phyloP scores from a whole-genome alignment of 2,113 vertebrate species.

The Syngnathus scovelli region DNA sequence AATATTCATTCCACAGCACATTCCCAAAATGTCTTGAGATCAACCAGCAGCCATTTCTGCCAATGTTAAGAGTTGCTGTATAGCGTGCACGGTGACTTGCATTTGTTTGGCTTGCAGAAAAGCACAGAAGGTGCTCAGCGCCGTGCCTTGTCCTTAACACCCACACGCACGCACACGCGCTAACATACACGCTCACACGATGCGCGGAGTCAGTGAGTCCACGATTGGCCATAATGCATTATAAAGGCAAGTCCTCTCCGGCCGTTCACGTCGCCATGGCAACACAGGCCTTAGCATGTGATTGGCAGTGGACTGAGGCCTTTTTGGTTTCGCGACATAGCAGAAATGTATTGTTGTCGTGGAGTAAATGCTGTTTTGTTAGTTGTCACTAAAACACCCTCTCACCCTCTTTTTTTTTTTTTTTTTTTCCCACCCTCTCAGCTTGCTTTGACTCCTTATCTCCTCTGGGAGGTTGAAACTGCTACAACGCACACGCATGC shows the following conservation, averaged over 20 bases:
- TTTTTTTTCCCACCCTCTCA: neutral
- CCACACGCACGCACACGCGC: conserved; percentile 30
- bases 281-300: conserved; percentile 46
- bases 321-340: conserved; percentile 18
- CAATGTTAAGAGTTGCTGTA: neutral
- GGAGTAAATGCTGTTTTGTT: neutral
- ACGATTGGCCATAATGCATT: conserved; percentile 23
- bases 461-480: neutral
- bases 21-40: neutral
- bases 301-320: conserved; percentile 30
- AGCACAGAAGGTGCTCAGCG: conserved; percentile 62
- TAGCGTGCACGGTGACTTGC: conserved; percentile 10
- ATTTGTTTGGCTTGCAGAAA: conserved; percentile 34
- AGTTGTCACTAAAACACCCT: neutral
- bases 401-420: too few relatives aligned
- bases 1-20: neutral
- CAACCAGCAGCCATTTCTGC: neutral
- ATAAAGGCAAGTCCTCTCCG: conserved; percentile 34
- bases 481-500: neutral
- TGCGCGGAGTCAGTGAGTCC: conserved; percentile 39
- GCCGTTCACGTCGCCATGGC: conserved; percentile 55
- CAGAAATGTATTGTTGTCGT: neutral
- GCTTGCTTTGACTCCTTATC: neutral
- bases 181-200: conserved; percentile 37
- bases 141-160: conserved; percentile 35